phyloP scores from a whole-genome alignment of 2,797 vertebrate species.

The Arvicola amphibius region DNA sequence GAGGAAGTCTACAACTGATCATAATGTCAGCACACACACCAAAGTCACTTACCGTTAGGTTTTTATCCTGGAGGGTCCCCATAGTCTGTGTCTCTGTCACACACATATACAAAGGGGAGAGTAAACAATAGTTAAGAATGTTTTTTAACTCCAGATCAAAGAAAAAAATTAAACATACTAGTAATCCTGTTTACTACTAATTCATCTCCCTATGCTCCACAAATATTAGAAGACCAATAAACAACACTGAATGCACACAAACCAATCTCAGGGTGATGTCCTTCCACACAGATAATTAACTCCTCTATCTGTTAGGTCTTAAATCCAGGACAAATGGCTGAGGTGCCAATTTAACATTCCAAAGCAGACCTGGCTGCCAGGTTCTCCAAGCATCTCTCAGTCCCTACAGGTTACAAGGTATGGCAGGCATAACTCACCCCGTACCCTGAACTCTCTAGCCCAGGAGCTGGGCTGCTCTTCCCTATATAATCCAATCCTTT shows the following conservation, averaged over 20 bases:
- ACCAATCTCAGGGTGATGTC: background rate
- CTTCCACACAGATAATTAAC: conserved; percentile 27
- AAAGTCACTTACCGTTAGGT: conserved; percentile 68
- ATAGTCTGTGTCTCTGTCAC: conserved; percentile 58
- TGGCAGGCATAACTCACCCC: no score
- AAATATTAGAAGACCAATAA: background rate
- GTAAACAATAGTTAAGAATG: background rate
- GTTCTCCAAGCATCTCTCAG: background rate
- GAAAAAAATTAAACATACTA: background rate
- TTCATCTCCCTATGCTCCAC: background rate
- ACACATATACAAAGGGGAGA: background rate
- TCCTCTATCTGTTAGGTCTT: background rate
- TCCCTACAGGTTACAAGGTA: background rate
- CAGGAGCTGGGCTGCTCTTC: background rate
- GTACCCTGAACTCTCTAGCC: background rate
- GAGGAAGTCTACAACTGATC: background rate
- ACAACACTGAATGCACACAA: background rate
- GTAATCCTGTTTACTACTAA: conserved; percentile 29
- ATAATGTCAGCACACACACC: background rate
- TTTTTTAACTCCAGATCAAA: background rate
- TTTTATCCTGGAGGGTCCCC: background rate
- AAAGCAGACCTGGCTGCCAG: background rate
- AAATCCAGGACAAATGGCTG: background rate
- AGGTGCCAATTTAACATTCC: background rate
- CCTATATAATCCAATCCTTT: background rate